Evolutionary conservation across 2,113 vertebrate species (phyloP).

Genomic region (Diphyllodes magnificus): DNA sequence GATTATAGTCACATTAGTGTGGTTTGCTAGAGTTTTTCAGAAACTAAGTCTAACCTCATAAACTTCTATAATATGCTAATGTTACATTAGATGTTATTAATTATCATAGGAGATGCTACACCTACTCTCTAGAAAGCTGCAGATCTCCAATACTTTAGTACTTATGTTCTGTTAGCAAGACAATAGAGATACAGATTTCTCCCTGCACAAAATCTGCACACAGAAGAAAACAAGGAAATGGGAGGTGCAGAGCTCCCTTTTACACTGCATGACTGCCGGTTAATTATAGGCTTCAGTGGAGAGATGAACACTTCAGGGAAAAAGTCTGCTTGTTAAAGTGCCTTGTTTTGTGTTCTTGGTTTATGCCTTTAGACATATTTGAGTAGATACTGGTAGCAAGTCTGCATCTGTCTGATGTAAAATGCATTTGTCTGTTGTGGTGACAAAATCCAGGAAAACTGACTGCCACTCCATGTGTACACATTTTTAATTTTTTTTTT

Average conservation of each 20-base stretch:
- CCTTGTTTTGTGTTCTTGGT: neutral
- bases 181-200: neutral
- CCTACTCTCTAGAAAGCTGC: neutral
- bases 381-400: neutral
- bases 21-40: neutral
- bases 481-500: neutral
- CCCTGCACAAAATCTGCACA: neutral
- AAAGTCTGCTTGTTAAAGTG: neutral
- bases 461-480: neutral
- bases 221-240: neutral
- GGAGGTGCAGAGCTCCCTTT: neutral
- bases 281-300: slow-evolving; percentile 16
- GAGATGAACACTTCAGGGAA: neutral
- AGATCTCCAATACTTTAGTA: neutral
- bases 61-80: neutral
- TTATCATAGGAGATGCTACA: neutral
- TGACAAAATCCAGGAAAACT: neutral
- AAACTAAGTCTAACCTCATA: neutral
- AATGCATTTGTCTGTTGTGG: neutral
- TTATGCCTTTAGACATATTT: neutral
- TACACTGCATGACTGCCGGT: neutral
- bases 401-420: neutral
- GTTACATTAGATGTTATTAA: neutral
- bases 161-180: neutral
- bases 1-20: neutral